These are phyloP conservation scores for Mus caroli DNA, from an alignment of 2,797 vertebrate species.

Conservation along the genomic window DNA sequence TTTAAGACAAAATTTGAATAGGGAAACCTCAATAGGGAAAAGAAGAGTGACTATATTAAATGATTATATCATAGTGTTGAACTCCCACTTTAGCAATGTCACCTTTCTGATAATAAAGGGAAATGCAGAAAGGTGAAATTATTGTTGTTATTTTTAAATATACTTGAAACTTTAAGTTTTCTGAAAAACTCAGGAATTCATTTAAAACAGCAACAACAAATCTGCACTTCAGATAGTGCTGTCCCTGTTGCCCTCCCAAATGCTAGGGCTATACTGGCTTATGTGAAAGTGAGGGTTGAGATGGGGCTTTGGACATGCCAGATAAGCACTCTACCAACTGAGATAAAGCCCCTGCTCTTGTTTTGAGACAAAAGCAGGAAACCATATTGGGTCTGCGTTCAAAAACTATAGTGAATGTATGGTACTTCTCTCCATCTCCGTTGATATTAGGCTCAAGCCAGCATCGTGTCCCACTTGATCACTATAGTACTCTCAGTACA, in stretches of 20 bases:
- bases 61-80: neutral
- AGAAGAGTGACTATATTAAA: slow-evolving; percentile 24
- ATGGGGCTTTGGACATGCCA: neutral
- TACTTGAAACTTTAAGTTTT: slow-evolving; percentile 38
- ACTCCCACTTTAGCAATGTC: neutral
- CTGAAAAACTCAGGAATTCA: slow-evolving; percentile 50
- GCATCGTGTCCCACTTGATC: no score
- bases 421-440: no score
- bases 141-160: slow-evolving; percentile 7
- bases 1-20: neutral
- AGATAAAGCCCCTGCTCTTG: neutral
- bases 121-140: neutral
- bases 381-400: no score
- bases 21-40: neutral
- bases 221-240: neutral
- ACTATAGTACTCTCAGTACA: no score
- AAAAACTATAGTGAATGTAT: no score
- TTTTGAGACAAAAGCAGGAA: neutral
- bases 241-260: no score
- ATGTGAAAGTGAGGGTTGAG: neutral
- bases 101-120: slow-evolving; percentile 48
- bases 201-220: slow-evolving; percentile 9
- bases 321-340: neutral
- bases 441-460: no score
- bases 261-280: neutral